Evolutionary conservation across 2,888 invertebrate species (phyloP), one percentile per base, ranked within the genome.

Genomic region (Apoda limacodes): DNA sequence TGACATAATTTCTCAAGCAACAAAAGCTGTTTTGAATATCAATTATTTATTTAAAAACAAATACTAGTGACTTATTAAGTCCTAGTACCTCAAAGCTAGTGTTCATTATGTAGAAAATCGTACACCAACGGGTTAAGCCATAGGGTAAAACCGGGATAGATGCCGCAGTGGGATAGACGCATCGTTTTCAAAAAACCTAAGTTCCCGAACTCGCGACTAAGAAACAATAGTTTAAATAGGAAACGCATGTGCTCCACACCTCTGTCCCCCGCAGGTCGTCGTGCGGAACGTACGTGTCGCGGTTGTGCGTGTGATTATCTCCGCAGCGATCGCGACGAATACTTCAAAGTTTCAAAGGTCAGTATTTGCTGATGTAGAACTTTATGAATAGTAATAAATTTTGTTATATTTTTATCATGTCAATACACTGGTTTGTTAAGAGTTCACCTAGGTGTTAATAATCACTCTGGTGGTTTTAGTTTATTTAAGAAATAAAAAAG

Each of bases 231-330:
- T 17, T 14, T 31, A 36, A 25, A 17, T 28, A 30, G 28, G 30
- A 25, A 25, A 21, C 25, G 15, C 24, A 30, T 5, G 24, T 30
- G 31, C 25, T 31, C 31, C 22, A 25, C 11, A 28, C 17, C 35
- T 34, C 19, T 17, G 19, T 9, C 19, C 11, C 23, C 13, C 23
- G 15, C 21, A 14, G 22, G 83, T 37, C 63, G 55, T 45, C 68
- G 68, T 47, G 81, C 82, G 10, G 26, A 13, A 13, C 24, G 28
- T 23, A 30, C 22, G 28, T n/a, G 9, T 32, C 20, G 34, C 14
- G 20, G 30, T 23, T 22, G 36, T 37, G 29, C n/a, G 25, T 33
- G 30, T 22, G 22, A n/a, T n/a, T 9, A 32, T 34, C 25, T 40
- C 22, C 28, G 29, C 34, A 13, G 29, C 29, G 34, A 31, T 28